Conservation (phyloP, 1,140 invertebrate genomes). For the Neotoxoptera formosana region DNA sequence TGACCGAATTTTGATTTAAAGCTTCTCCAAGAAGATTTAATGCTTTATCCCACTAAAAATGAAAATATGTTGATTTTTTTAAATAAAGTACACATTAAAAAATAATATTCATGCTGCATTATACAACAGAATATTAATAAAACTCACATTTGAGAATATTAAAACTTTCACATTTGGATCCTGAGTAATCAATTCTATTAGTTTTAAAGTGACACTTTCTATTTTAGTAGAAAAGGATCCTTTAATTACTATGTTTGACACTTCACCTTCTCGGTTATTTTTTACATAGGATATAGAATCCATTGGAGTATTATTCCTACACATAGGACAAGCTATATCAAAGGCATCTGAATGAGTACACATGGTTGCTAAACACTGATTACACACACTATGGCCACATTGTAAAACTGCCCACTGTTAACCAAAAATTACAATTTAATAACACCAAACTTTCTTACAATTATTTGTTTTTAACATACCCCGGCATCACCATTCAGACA, state of each 20-base stretch:
- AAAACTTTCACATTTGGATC: slow-evolving; percentile 73
- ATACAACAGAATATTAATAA: slow-evolving; percentile 21
- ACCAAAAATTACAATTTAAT: slow-evolving; percentile 53
- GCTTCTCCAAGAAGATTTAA: slow-evolving; percentile 71
- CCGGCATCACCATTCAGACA: slow-evolving; percentile 62
- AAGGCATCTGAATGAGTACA: slow-evolving; percentile 58
- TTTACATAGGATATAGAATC: slow-evolving; percentile 71
- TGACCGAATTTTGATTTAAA: slow-evolving; percentile 70
- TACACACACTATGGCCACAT: slow-evolving; percentile 76
- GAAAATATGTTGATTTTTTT: background rate
- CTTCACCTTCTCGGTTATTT: slow-evolving; percentile 62
- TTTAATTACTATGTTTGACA: slow-evolving; percentile 61
- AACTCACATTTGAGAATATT: slow-evolving; percentile 74
- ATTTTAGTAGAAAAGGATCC: slow-evolving; percentile 79
- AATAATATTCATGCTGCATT: slow-evolving; percentile 61
- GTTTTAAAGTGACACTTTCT: slow-evolving; percentile 70
- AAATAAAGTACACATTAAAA: background rate
- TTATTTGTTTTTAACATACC: background rate
- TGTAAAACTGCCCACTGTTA: slow-evolving; percentile 72
- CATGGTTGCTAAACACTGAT: slow-evolving; percentile 69
- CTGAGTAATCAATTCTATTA: slow-evolving; percentile 68
- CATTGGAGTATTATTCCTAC: slow-evolving; percentile 68
- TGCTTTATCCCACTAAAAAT: slow-evolving; percentile 69
- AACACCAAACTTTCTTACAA: background rate
- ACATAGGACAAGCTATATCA: slow-evolving; percentile 70